These are phyloP conservation scores for Ramazzottius varieornatus DNA, from an alignment of 2,888 invertebrate genomes.

Conservation along the genomic window DNA sequence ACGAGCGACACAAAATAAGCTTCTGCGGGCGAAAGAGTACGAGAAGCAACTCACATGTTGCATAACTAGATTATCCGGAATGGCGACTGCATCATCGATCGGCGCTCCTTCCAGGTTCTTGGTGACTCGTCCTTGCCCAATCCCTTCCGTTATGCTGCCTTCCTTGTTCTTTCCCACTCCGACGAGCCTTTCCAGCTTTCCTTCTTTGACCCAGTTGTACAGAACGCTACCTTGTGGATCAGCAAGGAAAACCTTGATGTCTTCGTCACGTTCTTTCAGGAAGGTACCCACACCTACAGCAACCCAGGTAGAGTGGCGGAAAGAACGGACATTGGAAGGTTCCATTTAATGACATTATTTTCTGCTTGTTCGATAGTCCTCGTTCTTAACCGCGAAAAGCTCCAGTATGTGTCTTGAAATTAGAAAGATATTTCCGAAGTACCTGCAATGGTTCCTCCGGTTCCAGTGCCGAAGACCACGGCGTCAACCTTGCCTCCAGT, in stretches of 20 bases:
- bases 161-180: slow-evolving; percentile 9
- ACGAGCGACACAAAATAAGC: background rate
- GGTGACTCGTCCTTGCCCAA: slow-evolving; percentile 23
- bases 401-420: background rate
- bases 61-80: slow-evolving; percentile 19
- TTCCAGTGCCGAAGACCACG: slow-evolving; percentile 21
- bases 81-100: slow-evolving; percentile 19
- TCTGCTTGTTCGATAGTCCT: too few species aligned
- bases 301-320: too few species aligned
- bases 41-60: slow-evolving; percentile 16
- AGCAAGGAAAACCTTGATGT: slow-evolving; percentile 17
- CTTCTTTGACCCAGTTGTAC: slow-evolving; percentile 20
- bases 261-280: slow-evolving; percentile 20
- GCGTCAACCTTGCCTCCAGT: slow-evolving; percentile 18
- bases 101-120: slow-evolving; percentile 21
- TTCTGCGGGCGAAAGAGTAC: too few species aligned
- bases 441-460: slow-evolving; percentile 22
- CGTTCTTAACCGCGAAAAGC: too few species aligned
- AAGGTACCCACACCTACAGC: slow-evolving; percentile 16
- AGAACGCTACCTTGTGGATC: slow-evolving; percentile 22
- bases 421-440: background rate
- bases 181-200: slow-evolving; percentile 19
- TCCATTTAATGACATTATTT: too few species aligned
- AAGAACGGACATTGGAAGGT: too few species aligned
- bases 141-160: slow-evolving; percentile 22